phyloP scores from a whole-genome alignment of 2,797 vertebrate species.

The Fringilla coelebs region DNA sequence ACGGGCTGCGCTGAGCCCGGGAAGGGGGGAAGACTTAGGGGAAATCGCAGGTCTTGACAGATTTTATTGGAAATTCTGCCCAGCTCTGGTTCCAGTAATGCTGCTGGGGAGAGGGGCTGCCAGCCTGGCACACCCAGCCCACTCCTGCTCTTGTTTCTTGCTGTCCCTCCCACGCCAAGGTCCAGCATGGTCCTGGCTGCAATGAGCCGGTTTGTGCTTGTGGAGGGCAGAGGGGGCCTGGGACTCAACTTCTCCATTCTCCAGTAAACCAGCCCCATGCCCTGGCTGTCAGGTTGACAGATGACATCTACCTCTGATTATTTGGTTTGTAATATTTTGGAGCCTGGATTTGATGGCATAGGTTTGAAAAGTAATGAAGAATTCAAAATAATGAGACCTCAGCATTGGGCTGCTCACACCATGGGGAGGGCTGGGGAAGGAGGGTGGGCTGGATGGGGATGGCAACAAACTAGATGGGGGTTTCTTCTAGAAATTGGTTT shows the following conservation, averaged over 20 bases:
- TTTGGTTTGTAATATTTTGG: neutral
- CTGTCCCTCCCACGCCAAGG: rapidly evolving
- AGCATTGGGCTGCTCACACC: neutral
- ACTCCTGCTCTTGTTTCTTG: neutral
- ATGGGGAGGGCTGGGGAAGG: neutral
- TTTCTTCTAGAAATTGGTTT: neutral
- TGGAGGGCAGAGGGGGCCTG: neutral
- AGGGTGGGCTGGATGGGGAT: neutral
- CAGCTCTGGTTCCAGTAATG: neutral
- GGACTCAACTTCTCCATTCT: neutral
- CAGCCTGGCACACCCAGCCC: rapidly evolving
- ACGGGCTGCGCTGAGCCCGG: neutral
- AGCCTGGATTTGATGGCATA: neutral
- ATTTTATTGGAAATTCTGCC: neutral
- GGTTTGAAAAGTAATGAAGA: conserved; percentile 7
- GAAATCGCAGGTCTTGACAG: neutral
- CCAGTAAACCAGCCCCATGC: neutral
- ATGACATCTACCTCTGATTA: neutral
- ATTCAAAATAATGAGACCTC: neutral
- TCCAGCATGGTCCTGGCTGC: rapidly evolving
- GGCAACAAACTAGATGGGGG: neutral
- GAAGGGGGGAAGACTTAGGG: neutral
- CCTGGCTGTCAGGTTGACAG: neutral
- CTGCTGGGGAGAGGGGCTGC: neutral
- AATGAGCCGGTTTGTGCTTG: neutral